Evolutionary conservation across 2,113 vertebrate genomes (phyloP).

Genomic region (Saguinus imperator): DNA sequence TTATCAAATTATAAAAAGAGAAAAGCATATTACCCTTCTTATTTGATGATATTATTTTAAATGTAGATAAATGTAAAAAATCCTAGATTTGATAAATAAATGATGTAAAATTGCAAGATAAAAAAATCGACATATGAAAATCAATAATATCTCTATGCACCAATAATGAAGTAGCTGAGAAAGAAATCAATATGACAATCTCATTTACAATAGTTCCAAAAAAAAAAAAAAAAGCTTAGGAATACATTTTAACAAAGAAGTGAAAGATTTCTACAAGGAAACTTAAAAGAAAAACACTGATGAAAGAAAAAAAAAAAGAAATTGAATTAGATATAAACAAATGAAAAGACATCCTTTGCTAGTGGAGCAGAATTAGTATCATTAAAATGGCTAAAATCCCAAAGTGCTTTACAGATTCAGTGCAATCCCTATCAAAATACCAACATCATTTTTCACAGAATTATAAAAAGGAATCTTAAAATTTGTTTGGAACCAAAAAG

Average conservation of each 20-base stretch:
- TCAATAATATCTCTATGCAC: not conserved
- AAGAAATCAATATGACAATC: not conserved
- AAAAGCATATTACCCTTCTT: not conserved
- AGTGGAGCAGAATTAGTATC: not conserved
- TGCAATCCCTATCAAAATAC: not conserved
- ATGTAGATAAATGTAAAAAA: not conserved
- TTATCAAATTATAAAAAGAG: not conserved
- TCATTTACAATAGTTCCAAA: not conserved
- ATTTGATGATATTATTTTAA: not conserved
- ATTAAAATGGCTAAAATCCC: not conserved
- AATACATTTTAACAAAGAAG: not conserved
- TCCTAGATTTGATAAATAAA: not conserved
- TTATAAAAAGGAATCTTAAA: not conserved
- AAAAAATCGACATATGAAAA: not conserved
- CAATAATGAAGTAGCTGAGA: not conserved
- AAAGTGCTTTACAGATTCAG: not conserved
- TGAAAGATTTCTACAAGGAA: not conserved
- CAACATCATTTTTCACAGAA: not conserved
- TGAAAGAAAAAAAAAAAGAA: not conserved
- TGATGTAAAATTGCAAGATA: not conserved
- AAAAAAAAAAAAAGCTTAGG: not conserved
- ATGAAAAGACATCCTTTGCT: not conserved
- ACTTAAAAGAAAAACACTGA: not conserved
- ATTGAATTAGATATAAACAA: not conserved
- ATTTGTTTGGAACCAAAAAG: not conserved